Evolutionary conservation across 1,140 invertebrate genomes (phyloP).

Genomic region (Thalassaphorura encarpata): DNA sequence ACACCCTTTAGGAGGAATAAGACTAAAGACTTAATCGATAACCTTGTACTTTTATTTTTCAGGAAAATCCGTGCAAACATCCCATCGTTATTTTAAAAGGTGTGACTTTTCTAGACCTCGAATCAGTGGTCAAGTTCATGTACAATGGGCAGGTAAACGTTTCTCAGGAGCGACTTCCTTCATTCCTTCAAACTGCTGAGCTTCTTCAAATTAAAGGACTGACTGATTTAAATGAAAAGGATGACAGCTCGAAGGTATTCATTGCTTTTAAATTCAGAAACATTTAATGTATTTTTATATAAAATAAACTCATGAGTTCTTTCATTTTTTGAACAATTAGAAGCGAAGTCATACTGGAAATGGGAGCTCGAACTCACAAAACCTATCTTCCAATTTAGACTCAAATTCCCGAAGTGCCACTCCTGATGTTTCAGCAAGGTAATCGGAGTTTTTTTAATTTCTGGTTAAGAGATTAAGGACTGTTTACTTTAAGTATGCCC

Average conservation of each 20-base stretch:
- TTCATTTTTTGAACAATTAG: conserved; percentile 8
- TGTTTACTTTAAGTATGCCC: no score
- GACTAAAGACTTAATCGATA: not conserved
- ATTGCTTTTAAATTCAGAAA: not conserved
- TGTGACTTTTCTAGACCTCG: conserved; percentile 41
- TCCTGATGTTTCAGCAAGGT: conserved; percentile 12
- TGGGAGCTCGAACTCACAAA: not conserved
- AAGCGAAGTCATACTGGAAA: not conserved
- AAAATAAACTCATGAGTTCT: not conserved
- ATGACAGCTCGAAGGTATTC: conserved; percentile 16
- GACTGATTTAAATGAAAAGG: conserved; percentile 37
- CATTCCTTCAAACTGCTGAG: conserved; percentile 54
- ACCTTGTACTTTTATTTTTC: conserved; percentile 31
- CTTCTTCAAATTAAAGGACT: conserved; percentile 54
- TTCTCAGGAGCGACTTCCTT: conserved; percentile 50
- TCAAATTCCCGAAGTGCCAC: conserved; percentile 1
- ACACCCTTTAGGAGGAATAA: no score
- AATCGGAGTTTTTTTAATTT: not conserved
- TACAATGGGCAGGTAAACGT: conserved; percentile 55
- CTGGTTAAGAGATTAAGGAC: not conserved
- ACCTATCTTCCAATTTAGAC: not conserved
- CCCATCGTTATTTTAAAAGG: conserved; percentile 46
- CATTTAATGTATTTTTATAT: not conserved
- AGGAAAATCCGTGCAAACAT: conserved; percentile 46
- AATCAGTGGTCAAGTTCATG: conserved; percentile 44